Conservation (phyloP, 2,113 vertebrate genomes). For the Eidolon helvum region DNA sequence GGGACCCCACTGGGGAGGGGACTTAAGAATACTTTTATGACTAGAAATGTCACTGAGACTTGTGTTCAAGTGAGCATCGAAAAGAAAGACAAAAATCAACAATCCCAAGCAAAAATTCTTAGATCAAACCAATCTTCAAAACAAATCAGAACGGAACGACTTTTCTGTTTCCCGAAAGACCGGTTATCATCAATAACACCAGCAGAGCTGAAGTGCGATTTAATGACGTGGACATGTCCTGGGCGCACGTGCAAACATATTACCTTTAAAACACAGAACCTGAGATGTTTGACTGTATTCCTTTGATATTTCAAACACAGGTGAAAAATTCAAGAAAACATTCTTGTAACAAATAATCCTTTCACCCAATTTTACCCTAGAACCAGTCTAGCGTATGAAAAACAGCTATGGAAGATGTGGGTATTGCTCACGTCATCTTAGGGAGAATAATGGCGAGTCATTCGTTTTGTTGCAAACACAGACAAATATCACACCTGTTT, state of each 20-base stretch:
- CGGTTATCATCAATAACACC: neutral
- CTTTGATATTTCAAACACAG: neutral
- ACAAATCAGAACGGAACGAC: neutral
- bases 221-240: neutral
- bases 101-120: neutral
- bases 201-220: neutral
- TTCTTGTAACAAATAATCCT: neutral
- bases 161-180: neutral
- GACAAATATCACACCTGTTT: neutral
- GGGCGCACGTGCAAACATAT: accelerated
- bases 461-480: neutral
- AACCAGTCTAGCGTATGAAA: neutral
- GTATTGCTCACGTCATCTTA: too few relatives aligned
- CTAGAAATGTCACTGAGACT: neutral
- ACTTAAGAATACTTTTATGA: neutral
- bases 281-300: neutral
- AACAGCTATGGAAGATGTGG: accelerated
- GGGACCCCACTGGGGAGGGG: accelerated
- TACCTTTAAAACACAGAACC: neutral
- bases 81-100: neutral
- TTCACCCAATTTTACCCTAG: neutral
- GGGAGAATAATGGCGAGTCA: neutral
- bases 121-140: neutral
- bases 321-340: neutral
- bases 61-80: neutral